These are phyloP conservation scores for Tichodroma muraria DNA, from an alignment of 2,113 vertebrate species.

Conservation along the genomic window DNA sequence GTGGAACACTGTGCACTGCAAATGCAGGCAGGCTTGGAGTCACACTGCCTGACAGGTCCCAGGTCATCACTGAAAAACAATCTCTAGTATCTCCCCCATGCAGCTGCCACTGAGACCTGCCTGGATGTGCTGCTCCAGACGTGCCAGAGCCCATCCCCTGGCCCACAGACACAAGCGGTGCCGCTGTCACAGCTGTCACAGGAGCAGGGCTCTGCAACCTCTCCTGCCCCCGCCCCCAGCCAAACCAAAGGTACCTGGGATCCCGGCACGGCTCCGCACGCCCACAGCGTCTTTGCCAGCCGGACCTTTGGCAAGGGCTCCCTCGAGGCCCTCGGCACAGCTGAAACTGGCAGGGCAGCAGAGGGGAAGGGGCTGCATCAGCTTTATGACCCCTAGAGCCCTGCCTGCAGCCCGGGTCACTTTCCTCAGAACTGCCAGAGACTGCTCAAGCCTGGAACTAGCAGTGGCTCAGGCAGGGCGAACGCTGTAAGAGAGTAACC, in stretches of 20 bases:
- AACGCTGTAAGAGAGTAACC: not conserved
- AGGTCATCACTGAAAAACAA: not conserved
- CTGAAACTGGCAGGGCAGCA: not conserved
- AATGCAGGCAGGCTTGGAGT: not conserved
- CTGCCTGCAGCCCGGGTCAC: not conserved
- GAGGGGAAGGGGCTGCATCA: not conserved
- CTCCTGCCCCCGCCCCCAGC: not conserved
- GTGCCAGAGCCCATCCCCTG: fast-evolving
- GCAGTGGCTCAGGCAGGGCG: not conserved
- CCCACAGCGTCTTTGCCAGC: not conserved
- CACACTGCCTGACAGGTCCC: not conserved
- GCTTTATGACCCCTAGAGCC: not conserved
- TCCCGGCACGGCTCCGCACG: fast-evolving
- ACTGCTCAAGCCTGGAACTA: not conserved
- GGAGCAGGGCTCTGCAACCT: not conserved
- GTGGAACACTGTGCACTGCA: not conserved
- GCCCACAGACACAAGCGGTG: fast-evolving
- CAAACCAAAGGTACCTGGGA: not conserved
- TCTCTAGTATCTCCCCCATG: not conserved
- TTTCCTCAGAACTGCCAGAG: not conserved
- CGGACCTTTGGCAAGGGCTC: not conserved
- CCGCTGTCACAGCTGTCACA: fast-evolving
- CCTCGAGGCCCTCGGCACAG: not conserved
- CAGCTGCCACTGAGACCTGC: not conserved
- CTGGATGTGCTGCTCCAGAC: not conserved